Evolutionary conservation across 1,140 invertebrate genomes (phyloP).

Genomic region (Pseudomyrmex cubaensis): DNA sequence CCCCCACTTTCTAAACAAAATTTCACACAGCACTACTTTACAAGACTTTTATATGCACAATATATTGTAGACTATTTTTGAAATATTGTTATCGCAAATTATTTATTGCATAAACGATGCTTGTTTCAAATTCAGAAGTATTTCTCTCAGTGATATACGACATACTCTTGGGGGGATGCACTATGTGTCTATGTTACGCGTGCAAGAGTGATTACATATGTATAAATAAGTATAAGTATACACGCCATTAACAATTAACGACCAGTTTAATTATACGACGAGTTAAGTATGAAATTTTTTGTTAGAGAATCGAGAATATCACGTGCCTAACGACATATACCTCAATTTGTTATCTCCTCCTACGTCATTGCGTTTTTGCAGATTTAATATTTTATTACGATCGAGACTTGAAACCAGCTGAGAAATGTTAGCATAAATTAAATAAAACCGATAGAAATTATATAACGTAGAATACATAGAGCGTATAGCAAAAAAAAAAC

Average conservation of each 20-base stretch:
- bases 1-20: too few species aligned
- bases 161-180: background rate
- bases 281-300: conserved; percentile 70
- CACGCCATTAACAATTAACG: conserved; percentile 69
- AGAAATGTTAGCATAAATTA: too few species aligned
- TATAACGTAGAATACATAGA: conserved; percentile 28
- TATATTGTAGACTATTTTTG: too few species aligned
- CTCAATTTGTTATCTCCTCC: conserved; percentile 79
- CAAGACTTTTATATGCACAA: too few species aligned
- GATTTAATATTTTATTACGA: background rate
- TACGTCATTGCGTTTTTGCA: conserved; percentile 73
- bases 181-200: conserved; percentile 11
- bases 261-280: conserved; percentile 67
- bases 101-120: too few species aligned
- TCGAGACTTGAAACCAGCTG: too few species aligned
- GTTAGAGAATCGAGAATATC: conserved; percentile 70
- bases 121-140: too few species aligned
- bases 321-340: conserved; percentile 83
- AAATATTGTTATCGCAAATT: too few species aligned
- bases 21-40: too few species aligned
- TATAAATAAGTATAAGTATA: conserved; percentile 34
- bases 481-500: conserved; percentile 5
- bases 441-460: background rate
- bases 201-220: conserved; percentile 2
- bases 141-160: too few species aligned